These are phyloP conservation scores for Pseudomyrmex pallidus DNA, from an alignment of 1,140 invertebrate species.

Conservation along the genomic window DNA sequence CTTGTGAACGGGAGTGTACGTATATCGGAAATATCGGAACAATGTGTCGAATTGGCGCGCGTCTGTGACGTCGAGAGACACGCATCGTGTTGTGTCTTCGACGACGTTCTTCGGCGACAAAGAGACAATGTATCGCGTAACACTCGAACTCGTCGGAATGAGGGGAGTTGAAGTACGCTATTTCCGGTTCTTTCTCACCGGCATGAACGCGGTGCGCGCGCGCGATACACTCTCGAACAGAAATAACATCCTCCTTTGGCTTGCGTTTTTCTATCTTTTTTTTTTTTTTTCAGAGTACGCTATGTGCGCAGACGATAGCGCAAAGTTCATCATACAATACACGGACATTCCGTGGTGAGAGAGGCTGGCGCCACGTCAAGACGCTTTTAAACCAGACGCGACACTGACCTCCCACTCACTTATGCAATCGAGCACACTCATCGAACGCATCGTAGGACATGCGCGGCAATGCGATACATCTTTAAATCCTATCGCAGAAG, in stretches of 20 bases:
- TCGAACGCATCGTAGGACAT: constrained; percentile 60
- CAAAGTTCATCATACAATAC: constrained; percentile 11
- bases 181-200: constrained; percentile 57
- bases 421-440: constrained; percentile 69
- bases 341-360: constrained; percentile 1
- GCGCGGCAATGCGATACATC: constrained; percentile 45
- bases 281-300: background rate
- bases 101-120: background rate
- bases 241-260: constrained; percentile 30
- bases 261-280: no score
- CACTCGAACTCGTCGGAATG: constrained; percentile 25
- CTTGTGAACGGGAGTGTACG: background rate
- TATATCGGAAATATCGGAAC: background rate
- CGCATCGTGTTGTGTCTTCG: background rate
- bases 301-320: constrained; percentile 30
- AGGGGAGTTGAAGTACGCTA: constrained; percentile 41
- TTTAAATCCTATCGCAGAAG: constrained; percentile 59
- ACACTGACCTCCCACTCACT: constrained; percentile 66
- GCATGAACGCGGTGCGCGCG: constrained; percentile 17
- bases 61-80: background rate
- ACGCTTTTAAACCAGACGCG: constrained; percentile 55
- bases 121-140: constrained; percentile 47
- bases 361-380: constrained; percentile 64
- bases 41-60: constrained; percentile 2
- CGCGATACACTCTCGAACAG: background rate